A percentile compares a stretch with the other conserved stretches of the same genome.
phyloP scores from a whole-genome alignment of 2,797 vertebrate species.

The Phalanger gymnotis region DNA sequence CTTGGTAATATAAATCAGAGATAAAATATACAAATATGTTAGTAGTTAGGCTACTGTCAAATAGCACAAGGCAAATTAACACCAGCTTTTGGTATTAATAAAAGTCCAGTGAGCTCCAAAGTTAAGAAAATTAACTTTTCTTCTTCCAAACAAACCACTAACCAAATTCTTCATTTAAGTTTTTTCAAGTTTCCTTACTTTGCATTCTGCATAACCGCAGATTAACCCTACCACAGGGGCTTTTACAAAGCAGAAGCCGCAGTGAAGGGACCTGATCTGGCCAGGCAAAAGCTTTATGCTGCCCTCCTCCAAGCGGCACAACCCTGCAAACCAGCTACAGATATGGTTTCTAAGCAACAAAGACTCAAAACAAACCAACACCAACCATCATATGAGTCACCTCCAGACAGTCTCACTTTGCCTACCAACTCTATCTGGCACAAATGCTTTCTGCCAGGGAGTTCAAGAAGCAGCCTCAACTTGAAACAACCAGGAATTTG shows the following conservation, averaged over 20 bases:
- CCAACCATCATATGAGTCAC: conserved; percentile 71
- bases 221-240: not conserved
- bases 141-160: conserved; percentile 58
- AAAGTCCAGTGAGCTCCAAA: conserved; percentile 23
- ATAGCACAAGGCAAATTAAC: conserved; percentile 29
- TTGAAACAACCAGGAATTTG: conserved; percentile 20
- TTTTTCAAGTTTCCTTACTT: conserved; percentile 21
- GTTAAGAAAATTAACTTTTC: conserved; percentile 34
- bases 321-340: conserved; percentile 30
- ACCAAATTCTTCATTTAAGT: conserved; percentile 21
- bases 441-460: conserved; percentile 56
- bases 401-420: conserved; percentile 72
- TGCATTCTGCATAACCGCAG: not conserved
- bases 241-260: conserved; percentile 30
- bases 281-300: conserved; percentile 7
- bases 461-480: conserved; percentile 52
- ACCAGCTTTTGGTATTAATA: not conserved
- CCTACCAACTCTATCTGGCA: conserved; percentile 63
- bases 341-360: conserved; percentile 72
- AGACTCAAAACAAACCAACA: conserved; percentile 71
- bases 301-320: conserved; percentile 17
- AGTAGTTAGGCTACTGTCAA: conserved; percentile 33
- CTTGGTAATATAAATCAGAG: conserved; percentile 23
- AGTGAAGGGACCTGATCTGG: not conserved
- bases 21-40: conserved; percentile 6